Evolutionary conservation across 2,797 vertebrate species (phyloP), one percentile per base, ranked within the genome.

Genomic region (Epinephelus coioides): DNA sequence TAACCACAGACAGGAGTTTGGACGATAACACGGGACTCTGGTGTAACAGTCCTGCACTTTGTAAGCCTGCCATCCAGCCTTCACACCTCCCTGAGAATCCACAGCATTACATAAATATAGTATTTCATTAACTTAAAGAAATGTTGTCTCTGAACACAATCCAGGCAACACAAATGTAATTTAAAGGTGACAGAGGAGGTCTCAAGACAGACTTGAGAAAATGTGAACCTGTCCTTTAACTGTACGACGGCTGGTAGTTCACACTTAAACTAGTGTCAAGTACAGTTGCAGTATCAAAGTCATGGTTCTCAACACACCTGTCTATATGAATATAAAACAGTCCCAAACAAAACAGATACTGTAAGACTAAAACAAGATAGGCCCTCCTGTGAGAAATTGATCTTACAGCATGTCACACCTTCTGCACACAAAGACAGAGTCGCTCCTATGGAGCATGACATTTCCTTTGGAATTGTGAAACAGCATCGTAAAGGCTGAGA

Each of bases 391-490:
- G 9, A 62, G 47, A 47, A 65, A 61, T 25, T 15, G 54, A 67
- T 75, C 61, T 71, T 14, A 19, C 1, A 66, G 30, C 43, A 7
- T 10, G 50, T 73, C 61, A 54, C 44, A 25, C 66, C 12, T 15
- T 49, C 77, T 19, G 59, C 60, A 64, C 61, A 55, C 47, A 56
- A 34, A 60, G 47, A 47, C 25, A 50, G n/a, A 27, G 64, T 34
- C 66, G 6, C 34, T 57, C 34, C 30, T 6, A 57, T 30, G 46
- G 63, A 71, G 73, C 82, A 53, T 54, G 68, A 59, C 63, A 43
- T 68, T 68, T 76, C n/a, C 13, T 59, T n/a, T 25, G 38, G 13
- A 51, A 40, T 44, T 34, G 57, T n/a, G 34, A 67, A 57, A 53
- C 38, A 47, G 67, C 61, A 51, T 27, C 66, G 56, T 44, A 57